These are phyloP conservation scores for Horisme vitalbata DNA, from an alignment of 2,888 invertebrate genomes.

Conservation along the genomic window DNA sequence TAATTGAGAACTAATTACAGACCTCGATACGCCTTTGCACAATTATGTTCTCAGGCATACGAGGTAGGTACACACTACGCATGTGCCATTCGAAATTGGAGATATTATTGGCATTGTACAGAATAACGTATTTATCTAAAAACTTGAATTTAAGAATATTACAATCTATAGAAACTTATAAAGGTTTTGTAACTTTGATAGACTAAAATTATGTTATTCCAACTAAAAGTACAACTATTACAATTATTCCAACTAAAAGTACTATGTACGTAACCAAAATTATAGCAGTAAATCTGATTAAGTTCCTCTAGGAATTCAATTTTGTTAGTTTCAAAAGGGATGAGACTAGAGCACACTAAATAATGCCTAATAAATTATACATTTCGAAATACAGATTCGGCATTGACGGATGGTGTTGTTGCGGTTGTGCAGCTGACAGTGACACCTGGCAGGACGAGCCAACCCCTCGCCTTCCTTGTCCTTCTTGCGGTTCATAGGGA, in stretches of 20 bases:
- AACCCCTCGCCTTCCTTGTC: conserved; percentile 7
- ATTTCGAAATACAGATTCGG: conserved; percentile 19
- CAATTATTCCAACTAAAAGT: too few species aligned
- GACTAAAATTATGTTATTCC: too few species aligned
- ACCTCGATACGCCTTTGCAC: conserved; percentile 25
- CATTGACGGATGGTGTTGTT: conserved; percentile 22
- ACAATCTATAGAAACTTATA: too few species aligned
- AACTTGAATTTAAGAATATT: too few species aligned
- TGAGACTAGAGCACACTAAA: conserved; percentile 10
- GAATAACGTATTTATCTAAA: too few species aligned
- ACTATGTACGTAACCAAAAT: too few species aligned
- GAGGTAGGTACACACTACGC: background rate
- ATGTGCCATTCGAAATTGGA: background rate
- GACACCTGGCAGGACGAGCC: conserved; percentile 16
- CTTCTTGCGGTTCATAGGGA: background rate
- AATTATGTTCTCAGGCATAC: conserved; percentile 23
- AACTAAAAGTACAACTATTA: too few species aligned
- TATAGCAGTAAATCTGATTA: too few species aligned
- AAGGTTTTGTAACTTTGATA: too few species aligned
- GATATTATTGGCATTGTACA: too few species aligned
- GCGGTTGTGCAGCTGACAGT: conserved; percentile 19
- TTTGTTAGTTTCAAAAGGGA: conserved; percentile 3
- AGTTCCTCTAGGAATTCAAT: too few species aligned
- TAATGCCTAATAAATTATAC: conserved; percentile 22
- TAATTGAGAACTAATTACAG: conserved; percentile 28